Conservation (phyloP, 1,140 invertebrate genomes). For the Drosophila suzukii region DNA sequence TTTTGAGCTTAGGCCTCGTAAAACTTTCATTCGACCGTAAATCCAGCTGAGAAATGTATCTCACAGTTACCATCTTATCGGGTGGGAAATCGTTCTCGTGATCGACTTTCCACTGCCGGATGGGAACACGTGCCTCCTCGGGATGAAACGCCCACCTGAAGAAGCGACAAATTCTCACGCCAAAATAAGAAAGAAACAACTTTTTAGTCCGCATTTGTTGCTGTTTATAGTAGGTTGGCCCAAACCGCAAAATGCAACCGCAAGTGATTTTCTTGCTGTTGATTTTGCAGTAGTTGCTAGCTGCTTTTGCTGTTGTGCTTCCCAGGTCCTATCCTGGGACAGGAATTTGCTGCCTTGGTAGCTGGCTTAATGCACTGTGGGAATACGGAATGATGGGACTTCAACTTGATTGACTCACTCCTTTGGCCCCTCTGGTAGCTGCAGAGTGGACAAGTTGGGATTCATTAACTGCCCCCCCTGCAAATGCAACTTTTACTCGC, state of each 20-base stretch:
- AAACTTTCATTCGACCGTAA: conserved; percentile 43
- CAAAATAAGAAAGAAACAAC: conserved; percentile 2
- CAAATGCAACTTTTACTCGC: conserved; percentile 41
- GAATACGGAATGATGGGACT: conserved; percentile 56
- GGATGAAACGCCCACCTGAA: conserved; percentile 5
- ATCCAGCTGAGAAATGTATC: conserved; percentile 11
- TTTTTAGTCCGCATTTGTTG: conserved; percentile 11
- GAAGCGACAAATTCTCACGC: conserved; percentile 59
- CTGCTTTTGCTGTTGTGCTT: conserved; percentile 1
- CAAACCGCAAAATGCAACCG: conserved; percentile 75
- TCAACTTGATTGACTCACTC: conserved; percentile 72
- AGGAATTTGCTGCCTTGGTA: conserved; percentile 46
- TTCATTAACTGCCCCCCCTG: conserved; percentile 60
- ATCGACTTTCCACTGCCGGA: conserved; percentile 45
- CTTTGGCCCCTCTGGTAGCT: conserved; percentile 2
- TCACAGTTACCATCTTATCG: conserved; percentile 32
- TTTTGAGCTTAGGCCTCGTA: conserved; percentile 28
- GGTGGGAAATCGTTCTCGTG: conserved; percentile 20
- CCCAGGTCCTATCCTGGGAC: conserved; percentile 47
- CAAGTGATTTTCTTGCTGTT: conserved; percentile 22
- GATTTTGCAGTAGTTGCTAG: conserved; percentile 11
- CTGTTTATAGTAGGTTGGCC: conserved; percentile 10
- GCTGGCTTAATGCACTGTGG: conserved; percentile 62
- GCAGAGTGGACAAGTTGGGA: conserved; percentile 36
- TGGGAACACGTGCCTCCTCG: conserved; percentile 51